Evolutionary conservation across 2,888 invertebrate genomes (phyloP).

Genomic region (Cylindroiulus punctatus): DNA sequence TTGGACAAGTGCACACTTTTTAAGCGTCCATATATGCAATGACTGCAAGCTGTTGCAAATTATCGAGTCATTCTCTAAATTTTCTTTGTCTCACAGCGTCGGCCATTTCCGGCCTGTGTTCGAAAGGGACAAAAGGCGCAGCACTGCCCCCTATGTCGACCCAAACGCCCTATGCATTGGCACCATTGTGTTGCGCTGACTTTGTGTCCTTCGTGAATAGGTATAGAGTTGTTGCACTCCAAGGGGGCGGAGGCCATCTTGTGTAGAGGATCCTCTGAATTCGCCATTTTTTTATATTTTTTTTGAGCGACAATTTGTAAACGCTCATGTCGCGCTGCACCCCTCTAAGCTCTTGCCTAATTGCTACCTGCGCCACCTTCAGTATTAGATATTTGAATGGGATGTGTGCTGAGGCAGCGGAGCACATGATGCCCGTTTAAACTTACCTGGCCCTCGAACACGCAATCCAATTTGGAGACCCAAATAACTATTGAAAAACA

Average conservation of each 20-base stretch:
- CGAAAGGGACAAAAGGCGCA: constrained; percentile 3
- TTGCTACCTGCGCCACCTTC: constrained; percentile 4
- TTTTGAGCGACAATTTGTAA: not conserved
- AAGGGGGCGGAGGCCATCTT: not conserved
- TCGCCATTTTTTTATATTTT: constrained; percentile 5
- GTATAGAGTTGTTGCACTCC: constrained; percentile 9
- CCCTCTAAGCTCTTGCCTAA: constrained; percentile 1
- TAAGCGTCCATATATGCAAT: not conserved
- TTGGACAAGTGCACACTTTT: too few species aligned
- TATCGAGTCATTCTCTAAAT: not conserved
- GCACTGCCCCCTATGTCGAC: not conserved
- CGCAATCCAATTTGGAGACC: too few species aligned
- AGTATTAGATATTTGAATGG: not conserved
- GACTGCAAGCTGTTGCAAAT: not conserved
- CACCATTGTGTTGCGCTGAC: not conserved
- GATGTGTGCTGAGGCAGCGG: constrained; percentile 10
- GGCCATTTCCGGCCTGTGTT: not conserved
- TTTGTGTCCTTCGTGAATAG: not conserved
- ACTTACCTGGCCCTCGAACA: not conserved
- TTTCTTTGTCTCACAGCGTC: not conserved
- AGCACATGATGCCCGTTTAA: constrained; percentile 28
- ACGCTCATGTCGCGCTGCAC: constrained; percentile 15
- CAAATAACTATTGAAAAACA: too few species aligned
- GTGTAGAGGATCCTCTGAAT: not conserved
- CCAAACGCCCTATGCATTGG: not conserved